Evolutionary conservation across 2,888 invertebrate species (phyloP), one percentile per base, ranked within the genome.

Genomic region (Xanthia togata): DNA sequence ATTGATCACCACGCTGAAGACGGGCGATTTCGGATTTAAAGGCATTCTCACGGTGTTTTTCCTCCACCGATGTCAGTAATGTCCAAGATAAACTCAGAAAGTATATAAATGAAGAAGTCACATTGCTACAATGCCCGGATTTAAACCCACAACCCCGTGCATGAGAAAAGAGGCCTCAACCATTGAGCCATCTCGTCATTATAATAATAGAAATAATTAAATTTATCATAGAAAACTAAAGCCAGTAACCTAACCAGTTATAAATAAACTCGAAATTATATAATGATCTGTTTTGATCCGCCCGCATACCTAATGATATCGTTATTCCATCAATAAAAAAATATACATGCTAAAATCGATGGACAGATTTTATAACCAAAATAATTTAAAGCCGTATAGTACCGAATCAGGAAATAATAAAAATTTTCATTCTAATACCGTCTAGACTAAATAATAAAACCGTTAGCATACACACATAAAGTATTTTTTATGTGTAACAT

Each of bases 361-460:
- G 31, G 14, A 70, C 70, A 63, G n/a, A 50, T 74, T 81, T 78
- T 72, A 65, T 23, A 50, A 62, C 12, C 26, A 64, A 68, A 73
- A 69, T 73, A 59, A 75, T 74, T 59, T 31, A n/a, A 70, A 57
- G 68, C 60, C 41, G 70, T 76, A 79, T 76, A 73, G 76, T 77
- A 63, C 65, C 68, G 74, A 76, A 78, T 75, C 79, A 79, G 79
- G 82, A 87, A 79, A 85, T 79, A 78, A 84, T 82, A 74, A 71
- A 31, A 78, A 76, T 41, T 50, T 73, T 69, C 68, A 76, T 73
- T 50, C 47, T 44, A 71, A 75, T 47, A 65, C 47, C 65, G 79
- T 86, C 86, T 87, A 87, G 82, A 84, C 85, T 79, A 47, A 57
- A 65, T 73, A 73, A 67, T 63, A 79, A 78, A 72, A 79, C 82